Conservation (phyloP, 2,888 invertebrate genomes). For the Brachypalpus laphriformis region DNA sequence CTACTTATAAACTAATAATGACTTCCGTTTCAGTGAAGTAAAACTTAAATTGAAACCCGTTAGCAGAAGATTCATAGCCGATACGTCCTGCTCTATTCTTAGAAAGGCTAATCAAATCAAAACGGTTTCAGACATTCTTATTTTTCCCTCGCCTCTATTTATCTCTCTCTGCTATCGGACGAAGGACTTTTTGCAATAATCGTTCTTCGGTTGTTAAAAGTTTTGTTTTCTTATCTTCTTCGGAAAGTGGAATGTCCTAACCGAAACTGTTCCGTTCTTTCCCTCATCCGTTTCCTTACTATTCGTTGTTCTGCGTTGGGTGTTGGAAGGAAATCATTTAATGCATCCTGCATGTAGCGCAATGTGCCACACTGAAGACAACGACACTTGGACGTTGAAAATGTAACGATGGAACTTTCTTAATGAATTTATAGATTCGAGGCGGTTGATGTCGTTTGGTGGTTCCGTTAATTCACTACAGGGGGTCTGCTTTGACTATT, state of each 20-base stretch:
- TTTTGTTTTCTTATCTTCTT: constrained; percentile 69
- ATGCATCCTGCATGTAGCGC: constrained; percentile 70
- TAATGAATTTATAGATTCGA: constrained; percentile 71
- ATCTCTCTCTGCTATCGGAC: background rate
- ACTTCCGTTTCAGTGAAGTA: background rate
- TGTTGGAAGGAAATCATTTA: constrained; percentile 70
- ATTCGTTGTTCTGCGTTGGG: constrained; percentile 32
- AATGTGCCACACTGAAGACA: constrained; percentile 33
- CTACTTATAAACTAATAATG: background rate
- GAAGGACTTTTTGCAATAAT: constrained; percentile 54
- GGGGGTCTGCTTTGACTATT: background rate
- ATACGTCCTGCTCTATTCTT: constrained; percentile 33
- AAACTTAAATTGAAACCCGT: constrained; percentile 10
- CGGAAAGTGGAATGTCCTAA: constrained; percentile 53
- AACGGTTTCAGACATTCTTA: constrained; percentile 33
- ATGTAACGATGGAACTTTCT: constrained; percentile 66
- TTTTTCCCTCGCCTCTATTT: background rate
- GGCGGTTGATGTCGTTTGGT: constrained; percentile 46
- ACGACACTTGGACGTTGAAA: constrained; percentile 36
- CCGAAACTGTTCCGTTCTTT: constrained; percentile 45
- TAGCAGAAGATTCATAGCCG: constrained; percentile 16
- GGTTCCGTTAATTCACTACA: constrained; percentile 1
- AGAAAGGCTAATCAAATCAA: constrained; percentile 55
- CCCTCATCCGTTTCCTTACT: constrained; percentile 17
- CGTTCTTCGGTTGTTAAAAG: constrained; percentile 66